Evolutionary conservation across 2,797 vertebrate species (phyloP).

Genomic region (Miichthys miiuy): DNA sequence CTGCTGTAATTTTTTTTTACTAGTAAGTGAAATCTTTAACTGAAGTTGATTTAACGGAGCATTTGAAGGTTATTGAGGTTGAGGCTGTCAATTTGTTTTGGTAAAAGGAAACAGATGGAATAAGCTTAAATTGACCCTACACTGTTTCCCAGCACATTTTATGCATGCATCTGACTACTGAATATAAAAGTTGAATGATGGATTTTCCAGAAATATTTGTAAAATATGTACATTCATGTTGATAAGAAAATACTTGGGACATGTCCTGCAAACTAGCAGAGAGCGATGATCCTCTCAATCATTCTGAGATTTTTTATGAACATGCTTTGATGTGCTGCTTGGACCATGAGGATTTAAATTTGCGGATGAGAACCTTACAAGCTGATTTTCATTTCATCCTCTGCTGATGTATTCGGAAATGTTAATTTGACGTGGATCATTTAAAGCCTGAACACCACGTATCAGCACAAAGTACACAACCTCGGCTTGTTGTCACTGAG

Average conservation of each 20-base stretch:
- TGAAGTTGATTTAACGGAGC: not conserved
- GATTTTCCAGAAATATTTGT: not conserved
- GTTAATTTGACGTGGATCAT: not conserved
- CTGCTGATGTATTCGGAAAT: slow-evolving; percentile 15
- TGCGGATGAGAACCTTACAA: not conserved
- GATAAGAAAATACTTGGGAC: not conserved
- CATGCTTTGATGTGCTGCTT: not conserved
- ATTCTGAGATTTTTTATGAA: not conserved
- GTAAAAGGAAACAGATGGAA: not conserved
- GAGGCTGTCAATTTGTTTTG: not conserved
- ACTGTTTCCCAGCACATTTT: not conserved
- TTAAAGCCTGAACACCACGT: not conserved
- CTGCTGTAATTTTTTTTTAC: not conserved
- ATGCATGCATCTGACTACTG: not conserved
- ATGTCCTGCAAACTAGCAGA: not conserved
- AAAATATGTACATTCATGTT: not conserved
- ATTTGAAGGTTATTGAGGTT: too few species aligned
- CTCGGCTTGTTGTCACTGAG: slow-evolving; percentile 13
- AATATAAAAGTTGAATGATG: not conserved
- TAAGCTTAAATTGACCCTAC: not conserved
- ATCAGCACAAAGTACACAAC: not conserved
- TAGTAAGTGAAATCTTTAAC: too few species aligned
- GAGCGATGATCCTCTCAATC: not conserved
- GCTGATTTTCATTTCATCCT: not conserved
- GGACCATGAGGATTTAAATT: not conserved